These are phyloP conservation scores for Smithornis capensis DNA, from an alignment of 2,113 vertebrate genomes.

Conservation along the genomic window DNA sequence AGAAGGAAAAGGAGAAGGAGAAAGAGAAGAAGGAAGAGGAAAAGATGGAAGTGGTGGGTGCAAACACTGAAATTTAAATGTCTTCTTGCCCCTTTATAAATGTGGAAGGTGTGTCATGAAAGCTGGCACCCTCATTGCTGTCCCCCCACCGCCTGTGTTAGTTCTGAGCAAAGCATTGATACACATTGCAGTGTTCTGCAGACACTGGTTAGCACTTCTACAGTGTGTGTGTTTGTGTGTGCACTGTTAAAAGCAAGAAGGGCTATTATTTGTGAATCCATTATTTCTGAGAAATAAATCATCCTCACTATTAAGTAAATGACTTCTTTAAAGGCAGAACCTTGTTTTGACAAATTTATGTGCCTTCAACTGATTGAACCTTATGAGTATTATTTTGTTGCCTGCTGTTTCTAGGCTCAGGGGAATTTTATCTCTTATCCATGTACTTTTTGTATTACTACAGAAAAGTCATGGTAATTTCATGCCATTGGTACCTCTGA, in stretches of 20 bases:
- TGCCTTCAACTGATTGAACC: not conserved
- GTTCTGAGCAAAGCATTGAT: not conserved
- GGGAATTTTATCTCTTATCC: not conserved
- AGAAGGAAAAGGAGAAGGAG: slow-evolving; percentile 97
- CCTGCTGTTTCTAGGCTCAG: not conserved
- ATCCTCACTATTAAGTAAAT: not conserved
- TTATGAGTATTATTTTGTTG: not conserved
- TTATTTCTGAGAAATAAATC: not conserved
- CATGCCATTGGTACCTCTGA: not conserved
- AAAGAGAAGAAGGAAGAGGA: slow-evolving; percentile 92
- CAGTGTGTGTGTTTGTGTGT: not conserved
- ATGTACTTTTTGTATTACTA: not conserved
- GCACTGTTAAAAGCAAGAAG: not conserved
- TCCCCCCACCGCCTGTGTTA: not conserved
- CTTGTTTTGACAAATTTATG: not conserved
- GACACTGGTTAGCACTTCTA: not conserved
- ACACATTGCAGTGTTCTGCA: not conserved
- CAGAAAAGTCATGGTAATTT: not conserved
- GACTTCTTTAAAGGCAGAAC: not conserved
- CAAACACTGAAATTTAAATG: not conserved
- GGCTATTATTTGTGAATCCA: not conserved
- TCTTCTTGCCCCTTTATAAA: not conserved
- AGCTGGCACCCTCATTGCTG: not conserved
- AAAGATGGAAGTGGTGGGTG: slow-evolving; percentile 97
- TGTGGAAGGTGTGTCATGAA: not conserved